Percentiles rank a stretch among this genome's conserved stretches.
Conservation (phyloP, 2,888 invertebrate species). For the Augiades crinisus region DNA sequence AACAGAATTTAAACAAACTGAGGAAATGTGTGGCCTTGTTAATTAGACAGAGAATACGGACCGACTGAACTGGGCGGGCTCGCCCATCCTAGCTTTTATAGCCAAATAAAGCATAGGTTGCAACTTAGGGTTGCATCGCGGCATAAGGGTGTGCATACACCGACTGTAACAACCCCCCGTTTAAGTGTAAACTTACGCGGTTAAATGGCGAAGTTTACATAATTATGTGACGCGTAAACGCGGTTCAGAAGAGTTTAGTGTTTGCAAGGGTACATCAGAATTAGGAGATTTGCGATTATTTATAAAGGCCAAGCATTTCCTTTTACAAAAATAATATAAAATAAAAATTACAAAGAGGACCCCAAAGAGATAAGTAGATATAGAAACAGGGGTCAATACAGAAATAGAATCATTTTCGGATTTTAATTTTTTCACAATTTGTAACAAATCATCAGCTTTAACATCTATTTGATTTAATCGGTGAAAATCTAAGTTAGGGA, state of each 20-base stretch:
- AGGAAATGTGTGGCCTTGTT: too few species aligned
- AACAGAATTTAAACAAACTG: too few species aligned
- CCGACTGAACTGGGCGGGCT: too few species aligned
- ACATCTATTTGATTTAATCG: background rate
- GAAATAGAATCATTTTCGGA: constrained; percentile 1
- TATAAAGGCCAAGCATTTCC: background rate
- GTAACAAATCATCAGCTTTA: constrained; percentile 2
- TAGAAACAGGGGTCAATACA: background rate
- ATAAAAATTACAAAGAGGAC: constrained; percentile 1
- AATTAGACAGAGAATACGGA: too few species aligned
- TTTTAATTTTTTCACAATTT: background rate
- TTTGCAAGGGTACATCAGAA: background rate
- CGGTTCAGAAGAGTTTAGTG: constrained; percentile 1
- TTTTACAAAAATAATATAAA: constrained; percentile 6
- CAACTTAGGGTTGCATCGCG: too few species aligned
- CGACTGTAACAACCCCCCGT: constrained; percentile 8
- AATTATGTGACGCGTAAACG: background rate
- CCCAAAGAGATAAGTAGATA: background rate
- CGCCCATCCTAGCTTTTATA: too few species aligned
- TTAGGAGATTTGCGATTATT: background rate
- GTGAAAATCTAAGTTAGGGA: constrained; percentile 7
- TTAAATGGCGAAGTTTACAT: constrained; percentile 6
- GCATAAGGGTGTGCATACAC: background rate
- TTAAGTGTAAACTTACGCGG: constrained; percentile 5
- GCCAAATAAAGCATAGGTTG: too few species aligned